Evolutionary conservation across 2,888 invertebrate species (phyloP), one percentile per base, ranked within the genome.

Genomic region (Hartigia nigra): DNA sequence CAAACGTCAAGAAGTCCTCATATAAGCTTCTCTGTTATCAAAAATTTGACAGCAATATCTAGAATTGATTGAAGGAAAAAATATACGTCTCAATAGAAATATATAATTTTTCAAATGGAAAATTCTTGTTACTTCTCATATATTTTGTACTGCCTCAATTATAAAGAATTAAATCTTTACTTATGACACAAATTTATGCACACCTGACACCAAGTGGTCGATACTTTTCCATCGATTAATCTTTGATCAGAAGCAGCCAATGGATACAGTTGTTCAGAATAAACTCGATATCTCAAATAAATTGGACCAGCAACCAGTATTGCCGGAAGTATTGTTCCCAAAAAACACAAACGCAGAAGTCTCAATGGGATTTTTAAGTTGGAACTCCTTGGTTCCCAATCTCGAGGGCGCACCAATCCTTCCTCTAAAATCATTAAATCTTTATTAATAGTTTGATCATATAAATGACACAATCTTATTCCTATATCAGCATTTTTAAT

Each of bases 201-300:
- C 91, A 96, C 96, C 94, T 96, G 95, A 88, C 96, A 96, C 96
- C 96, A 96, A 31, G 95, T 95, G 1, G 96, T 95, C 1, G 96
- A 96, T 83, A 96, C 94, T 92, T 93, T 94, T 86, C 94, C 94
- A 89, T 96, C 96, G 82, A 96, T 93, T 79, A 96, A 92, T 81
- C 96, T 92, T 94, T 96, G 96, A 89, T 96, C 96, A 0, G 96
- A 95, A 92, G 95, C 94, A 34, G 95, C 95, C 88, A 96, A 92
- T 0, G 96, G 95, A 87, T 96, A 96, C 87, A 95, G 92, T 88
- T 95, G 95, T 11, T 95, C 94, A 31, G 94, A 94, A 89, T 94
- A 96, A 31, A 95, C 95, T 12, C 94, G 93, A 90, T 95, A 96
- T 81, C 95, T 93, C 92, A 96, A 92, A 87, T 96, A 95, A 36